phyloP scores from a whole-genome alignment of 2,113 vertebrate species.

The Cyanoliseus patagonus region DNA sequence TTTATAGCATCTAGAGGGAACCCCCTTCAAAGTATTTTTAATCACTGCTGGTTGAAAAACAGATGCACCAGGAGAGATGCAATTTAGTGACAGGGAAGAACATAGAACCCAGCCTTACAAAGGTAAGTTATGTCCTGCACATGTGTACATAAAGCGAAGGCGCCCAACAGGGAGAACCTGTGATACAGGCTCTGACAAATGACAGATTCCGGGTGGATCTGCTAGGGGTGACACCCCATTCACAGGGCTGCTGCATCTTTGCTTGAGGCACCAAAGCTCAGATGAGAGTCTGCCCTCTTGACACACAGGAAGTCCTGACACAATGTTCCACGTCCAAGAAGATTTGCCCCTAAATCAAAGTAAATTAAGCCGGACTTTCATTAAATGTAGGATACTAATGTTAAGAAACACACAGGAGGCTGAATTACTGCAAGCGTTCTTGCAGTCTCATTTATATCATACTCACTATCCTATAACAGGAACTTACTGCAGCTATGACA shows the following conservation, averaged over 20 bases:
- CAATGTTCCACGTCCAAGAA: accelerated
- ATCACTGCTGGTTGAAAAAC: background rate
- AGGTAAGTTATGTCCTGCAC: background rate
- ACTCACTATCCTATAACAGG: background rate
- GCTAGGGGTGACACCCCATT: background rate
- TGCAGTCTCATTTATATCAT: background rate
- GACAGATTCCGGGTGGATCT: background rate
- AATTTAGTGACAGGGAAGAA: background rate
- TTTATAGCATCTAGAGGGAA: background rate
- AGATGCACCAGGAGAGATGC: background rate
- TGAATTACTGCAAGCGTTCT: background rate
- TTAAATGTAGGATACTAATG: background rate
- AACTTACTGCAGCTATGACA: background rate
- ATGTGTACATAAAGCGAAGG: background rate
- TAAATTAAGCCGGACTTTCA: background rate
- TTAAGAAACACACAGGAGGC: background rate
- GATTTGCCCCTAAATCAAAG: background rate
- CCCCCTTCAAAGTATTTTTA: background rate
- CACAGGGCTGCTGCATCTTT: background rate
- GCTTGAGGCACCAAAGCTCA: background rate
- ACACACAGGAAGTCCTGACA: background rate
- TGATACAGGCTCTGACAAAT: background rate
- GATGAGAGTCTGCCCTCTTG: background rate
- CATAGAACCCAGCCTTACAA: background rate
- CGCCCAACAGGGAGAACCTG: background rate